Conservation (phyloP, 2,113 vertebrate genomes). For the Hepsetus odoe region DNA sequence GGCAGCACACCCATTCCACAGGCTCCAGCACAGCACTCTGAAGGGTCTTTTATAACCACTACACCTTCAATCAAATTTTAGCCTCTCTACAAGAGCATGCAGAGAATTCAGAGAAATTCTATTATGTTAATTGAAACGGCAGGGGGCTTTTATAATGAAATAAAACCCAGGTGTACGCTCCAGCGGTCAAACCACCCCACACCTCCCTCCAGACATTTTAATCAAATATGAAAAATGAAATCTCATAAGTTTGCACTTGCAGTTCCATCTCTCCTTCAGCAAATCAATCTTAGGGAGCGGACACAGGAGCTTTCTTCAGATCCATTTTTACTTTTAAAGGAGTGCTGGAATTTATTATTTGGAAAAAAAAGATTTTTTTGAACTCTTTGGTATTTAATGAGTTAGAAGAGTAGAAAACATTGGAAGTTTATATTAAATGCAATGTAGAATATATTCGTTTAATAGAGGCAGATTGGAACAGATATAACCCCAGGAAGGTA, state of each 20-base stretch:
- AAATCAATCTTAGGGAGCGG: not conserved
- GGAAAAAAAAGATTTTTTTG: not conserved
- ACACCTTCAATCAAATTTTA: not conserved
- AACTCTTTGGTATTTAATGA: not conserved
- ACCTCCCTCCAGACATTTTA: not conserved
- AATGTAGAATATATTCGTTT: too few species aligned
- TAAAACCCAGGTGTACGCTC: slow-evolving; percentile 1
- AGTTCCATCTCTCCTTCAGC: not conserved
- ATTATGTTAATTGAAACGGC: not conserved
- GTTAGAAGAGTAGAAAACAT: not conserved
- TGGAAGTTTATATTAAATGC: too few species aligned
- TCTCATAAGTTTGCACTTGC: not conserved
- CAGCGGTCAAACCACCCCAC: not conserved
- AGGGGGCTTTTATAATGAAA: not conserved
- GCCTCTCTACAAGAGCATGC: not conserved
- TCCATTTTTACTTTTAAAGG: not conserved
- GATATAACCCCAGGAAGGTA: too few species aligned
- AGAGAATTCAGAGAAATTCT: not conserved
- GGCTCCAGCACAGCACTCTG: not conserved
- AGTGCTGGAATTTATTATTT: too few species aligned
- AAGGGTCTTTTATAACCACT: not conserved
- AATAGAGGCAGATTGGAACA: too few species aligned
- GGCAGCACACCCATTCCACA: not conserved
- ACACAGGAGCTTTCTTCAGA: not conserved
- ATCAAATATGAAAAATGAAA: slow-evolving; percentile 8